Conservation (phyloP, 2,888 invertebrate genomes). For the Euphydryas editha region DNA sequence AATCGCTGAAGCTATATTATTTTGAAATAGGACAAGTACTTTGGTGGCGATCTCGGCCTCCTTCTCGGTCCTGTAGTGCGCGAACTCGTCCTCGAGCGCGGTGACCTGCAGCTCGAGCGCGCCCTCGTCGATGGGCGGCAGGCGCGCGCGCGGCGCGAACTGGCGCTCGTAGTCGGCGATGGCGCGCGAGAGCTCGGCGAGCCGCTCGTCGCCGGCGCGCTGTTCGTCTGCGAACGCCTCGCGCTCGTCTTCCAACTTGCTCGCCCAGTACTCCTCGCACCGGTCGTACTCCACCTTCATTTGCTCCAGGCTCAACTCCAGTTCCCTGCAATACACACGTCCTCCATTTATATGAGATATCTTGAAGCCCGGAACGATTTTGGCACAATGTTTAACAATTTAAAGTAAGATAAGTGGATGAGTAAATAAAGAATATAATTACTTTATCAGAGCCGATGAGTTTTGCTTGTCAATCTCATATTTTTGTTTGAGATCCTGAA, state of each 20-base stretch:
- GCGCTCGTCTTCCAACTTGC: slow-evolving; percentile 91
- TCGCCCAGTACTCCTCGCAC: slow-evolving; percentile 94
- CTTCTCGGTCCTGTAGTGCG: slow-evolving; percentile 52
- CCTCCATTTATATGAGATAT: too few relatives aligned
- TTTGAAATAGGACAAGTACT: slow-evolving; percentile 3
- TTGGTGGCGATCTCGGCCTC: slow-evolving; percentile 42
- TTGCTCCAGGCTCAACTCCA: slow-evolving; percentile 89
- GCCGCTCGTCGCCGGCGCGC: slow-evolving; percentile 55
- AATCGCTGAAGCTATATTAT: too few relatives aligned
- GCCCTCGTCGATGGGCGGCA: slow-evolving; percentile 91
- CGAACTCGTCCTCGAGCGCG: slow-evolving; percentile 88
- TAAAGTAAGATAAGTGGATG: not conserved
- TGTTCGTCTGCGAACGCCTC: slow-evolving; percentile 89
- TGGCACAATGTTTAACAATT: not conserved
- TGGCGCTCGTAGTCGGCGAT: slow-evolving; percentile 92
- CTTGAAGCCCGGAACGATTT: too few relatives aligned
- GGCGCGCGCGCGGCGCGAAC: slow-evolving; percentile 81
- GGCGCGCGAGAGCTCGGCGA: slow-evolving; percentile 65
- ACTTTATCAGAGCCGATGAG: slow-evolving; percentile 58
- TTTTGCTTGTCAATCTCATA: slow-evolving; percentile 67
- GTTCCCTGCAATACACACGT: slow-evolving; percentile 71
- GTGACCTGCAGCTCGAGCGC: slow-evolving; percentile 85
- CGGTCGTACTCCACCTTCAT: slow-evolving; percentile 91
- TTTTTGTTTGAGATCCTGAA: slow-evolving; percentile 48
- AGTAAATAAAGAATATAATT: slow-evolving; percentile 7